A percentile compares a stretch with the other conserved stretches of the same genome.
These are phyloP conservation scores for Phyllostomus hastatus DNA, from an alignment of 2,113 vertebrate genomes.

Conservation along the genomic window DNA sequence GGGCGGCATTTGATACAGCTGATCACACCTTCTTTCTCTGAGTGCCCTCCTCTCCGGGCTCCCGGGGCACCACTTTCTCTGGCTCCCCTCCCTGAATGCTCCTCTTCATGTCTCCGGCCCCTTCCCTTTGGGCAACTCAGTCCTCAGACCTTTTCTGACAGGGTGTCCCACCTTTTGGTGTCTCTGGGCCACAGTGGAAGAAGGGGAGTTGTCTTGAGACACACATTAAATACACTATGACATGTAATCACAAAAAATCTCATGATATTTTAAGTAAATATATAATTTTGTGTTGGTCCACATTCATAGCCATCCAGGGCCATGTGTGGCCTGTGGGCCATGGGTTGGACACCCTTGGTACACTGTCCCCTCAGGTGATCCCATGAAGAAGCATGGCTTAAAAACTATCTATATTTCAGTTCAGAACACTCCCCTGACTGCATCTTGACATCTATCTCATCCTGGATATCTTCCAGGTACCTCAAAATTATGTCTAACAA, in stretches of 20 bases:
- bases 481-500: neutral
- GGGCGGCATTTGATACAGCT: neutral
- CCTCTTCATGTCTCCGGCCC: neutral
- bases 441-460: neutral
- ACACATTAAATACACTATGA: too few relatives aligned
- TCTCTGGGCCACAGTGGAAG: too few relatives aligned
- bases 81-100: neutral
- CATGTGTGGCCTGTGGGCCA: too few relatives aligned
- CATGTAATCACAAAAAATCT: too few relatives aligned
- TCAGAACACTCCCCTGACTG: neutral
- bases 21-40: neutral
- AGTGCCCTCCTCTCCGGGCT: neutral
- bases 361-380: neutral
- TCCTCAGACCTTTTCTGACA: neutral
- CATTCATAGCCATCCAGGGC: too few relatives aligned
- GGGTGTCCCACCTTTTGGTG: too few relatives aligned
- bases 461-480: neutral
- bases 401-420: neutral
- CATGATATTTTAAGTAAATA: too few relatives aligned
- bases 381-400: neutral
- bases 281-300: too few relatives aligned
- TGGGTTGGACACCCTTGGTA: neutral
- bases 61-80: neutral
- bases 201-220: too few relatives aligned
- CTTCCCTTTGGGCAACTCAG: neutral